Base-by-base conservation (phyloP, 2,797 vertebrate species). In the Eupleurogrammus muticus region DNA sequence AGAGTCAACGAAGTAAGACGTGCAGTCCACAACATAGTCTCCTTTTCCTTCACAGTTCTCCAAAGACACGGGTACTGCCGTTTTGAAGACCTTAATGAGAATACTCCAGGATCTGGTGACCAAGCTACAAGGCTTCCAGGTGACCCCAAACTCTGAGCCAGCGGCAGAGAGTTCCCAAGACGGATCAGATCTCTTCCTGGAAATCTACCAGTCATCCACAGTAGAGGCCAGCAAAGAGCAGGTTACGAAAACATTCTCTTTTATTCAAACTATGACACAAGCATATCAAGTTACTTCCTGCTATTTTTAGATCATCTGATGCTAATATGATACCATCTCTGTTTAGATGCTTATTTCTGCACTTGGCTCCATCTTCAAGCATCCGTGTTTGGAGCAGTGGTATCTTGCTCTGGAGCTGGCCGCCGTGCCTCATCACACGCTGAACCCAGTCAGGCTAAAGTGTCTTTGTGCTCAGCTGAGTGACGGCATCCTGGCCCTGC, bases 311-410 rank as follows among this genome's bases (percentile, higher is more conserved):
- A 13, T 8, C 11, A 1, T 44, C 5, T 62, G 24, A 55, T 44
- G 70, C 17, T 75, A 13, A 40, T 24, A 14, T n/a, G 9, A 17
- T 13, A 3, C n/a, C 17, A 4, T 70, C 19, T 84, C 48, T 82
- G 5, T 83, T 62, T 54, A 95, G 94, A 70, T 90, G 0, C 72
- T 96, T 21, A 81, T 95, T 79, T 90, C 93, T 17, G 71, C 89
- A 7, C 84, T 98, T 0, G 17, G 54, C 46, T 87, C 94, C 66
- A 54, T 96, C 90, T 95, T 99, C 76, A 94, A 91, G 51, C 96
- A 99, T 67, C 96, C 97, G 0, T 94, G 88, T 0, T 49, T 99
- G 89, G 93, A 96, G 82, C 94, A 92, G 84, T 99, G 98, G 97
- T 99, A 96, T 85, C 91, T 99, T 87, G 95, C 97, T 61, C 61